These are phyloP conservation scores for Latrodectus hesperus DNA, from an alignment of 2,888 invertebrate genomes.

Conservation along the genomic window DNA sequence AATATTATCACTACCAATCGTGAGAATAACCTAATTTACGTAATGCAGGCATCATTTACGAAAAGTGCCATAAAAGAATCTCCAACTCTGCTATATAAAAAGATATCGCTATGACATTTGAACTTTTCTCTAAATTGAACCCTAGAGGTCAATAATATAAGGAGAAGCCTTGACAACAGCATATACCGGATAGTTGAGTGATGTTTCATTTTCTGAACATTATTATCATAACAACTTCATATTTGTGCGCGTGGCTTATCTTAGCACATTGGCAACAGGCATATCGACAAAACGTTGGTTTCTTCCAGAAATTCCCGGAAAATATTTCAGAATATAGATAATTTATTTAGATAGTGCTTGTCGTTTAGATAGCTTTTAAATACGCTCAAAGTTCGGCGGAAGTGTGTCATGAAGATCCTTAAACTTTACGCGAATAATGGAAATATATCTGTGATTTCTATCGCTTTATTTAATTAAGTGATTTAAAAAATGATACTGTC, in stretches of 20 bases:
- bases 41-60: background rate
- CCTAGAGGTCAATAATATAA: slow-evolving; percentile 39
- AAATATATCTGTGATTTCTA: too few relatives aligned
- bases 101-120: slow-evolving; percentile 47
- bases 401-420: too few relatives aligned
- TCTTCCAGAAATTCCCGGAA: too few relatives aligned
- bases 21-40: slow-evolving; percentile 22
- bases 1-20: slow-evolving; percentile 9
- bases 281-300: too few relatives aligned
- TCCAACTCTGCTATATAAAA: background rate
- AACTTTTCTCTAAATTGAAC: slow-evolving; percentile 30
- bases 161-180: slow-evolving; percentile 26
- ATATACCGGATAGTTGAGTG: slow-evolving; percentile 8
- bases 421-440: too few relatives aligned
- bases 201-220: background rate
- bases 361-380: too few relatives aligned
- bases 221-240: slow-evolving; percentile 14
- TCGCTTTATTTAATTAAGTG: too few relatives aligned
- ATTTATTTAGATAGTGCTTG: too few relatives aligned
- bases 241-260: background rate
- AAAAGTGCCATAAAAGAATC: background rate
- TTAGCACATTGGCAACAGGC: too few relatives aligned
- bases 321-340: too few relatives aligned
- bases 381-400: too few relatives aligned
- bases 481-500: too few relatives aligned